Base-by-base conservation (phyloP, 2,797 vertebrate genomes). In the Schizopygopsis pylzovi region DNA sequence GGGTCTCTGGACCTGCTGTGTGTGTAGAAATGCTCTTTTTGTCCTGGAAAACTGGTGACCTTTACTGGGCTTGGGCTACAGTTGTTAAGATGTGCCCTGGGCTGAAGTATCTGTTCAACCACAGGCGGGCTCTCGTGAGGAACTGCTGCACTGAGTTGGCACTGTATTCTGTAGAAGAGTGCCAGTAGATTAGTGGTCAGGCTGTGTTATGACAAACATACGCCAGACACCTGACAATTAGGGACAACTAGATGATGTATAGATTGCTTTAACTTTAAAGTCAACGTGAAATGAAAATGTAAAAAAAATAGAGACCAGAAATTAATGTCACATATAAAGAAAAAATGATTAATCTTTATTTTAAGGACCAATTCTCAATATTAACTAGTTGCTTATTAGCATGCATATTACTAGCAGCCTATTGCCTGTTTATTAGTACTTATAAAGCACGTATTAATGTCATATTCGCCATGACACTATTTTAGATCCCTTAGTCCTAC, bases 101-200 rank as follows among this genome's bases (percentile, higher is more conserved):
- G 68, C 63, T 37, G 6, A 39, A 83, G 75, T 77, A 77, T 87
- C 81, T 86, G 82, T 70, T 73, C 33, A 80, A 49, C 75, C 70
- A 85, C 54, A 67, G 56, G 4, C 78, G 71, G 87, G 85, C 82
- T 84, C 61, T 4, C 45, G n/a, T 78, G 37, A 39, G 33, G 37
- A 86, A 75, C 88, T 86, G 73, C 85, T 86, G 84, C 82, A 79
- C 63, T 54, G 67, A 85, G 75, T 70, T 84, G 81, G 73, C 85
- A 85, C 56, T 85, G 18, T 63, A 73, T 71, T 81, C 52, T 61
- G 81, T 85, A 8, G 41, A 77, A 52, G 56, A 84, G 76, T 45
- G 20, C 77, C 78, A 79, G 63, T 86, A 89, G 86, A 86, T 87
- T 61, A 86, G 77, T 81, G 72, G 45, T 25, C 37, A 56, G n/a